These are phyloP conservation scores for Diadema setosum DNA, from an alignment of 35 echinoderm and acorn worm genomes.

Conservation along the genomic window DNA sequence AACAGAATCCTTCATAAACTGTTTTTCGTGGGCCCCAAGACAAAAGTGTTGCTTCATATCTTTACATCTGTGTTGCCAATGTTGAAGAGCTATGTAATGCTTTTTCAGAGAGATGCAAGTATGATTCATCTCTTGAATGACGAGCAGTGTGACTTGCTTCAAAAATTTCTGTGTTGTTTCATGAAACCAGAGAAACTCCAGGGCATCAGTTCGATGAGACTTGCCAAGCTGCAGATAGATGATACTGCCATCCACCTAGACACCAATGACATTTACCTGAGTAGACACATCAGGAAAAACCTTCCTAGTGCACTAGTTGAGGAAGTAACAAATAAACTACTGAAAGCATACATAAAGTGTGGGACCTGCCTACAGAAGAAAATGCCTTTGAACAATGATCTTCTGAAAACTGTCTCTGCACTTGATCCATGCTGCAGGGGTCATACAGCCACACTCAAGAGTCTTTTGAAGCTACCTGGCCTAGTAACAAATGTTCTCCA, in stretches of 20 bases:
- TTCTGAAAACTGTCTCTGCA: no score
- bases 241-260: background rate
- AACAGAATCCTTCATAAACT: slow-evolving; percentile 32
- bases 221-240: slow-evolving; percentile 1
- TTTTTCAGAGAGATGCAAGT: slow-evolving; percentile 31
- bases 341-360: no score
- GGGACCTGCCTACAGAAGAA: no score
- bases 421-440: no score
- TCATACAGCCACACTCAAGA: no score
- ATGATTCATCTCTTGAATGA: slow-evolving; percentile 57
- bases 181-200: slow-evolving; percentile 58
- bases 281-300: no score
- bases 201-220: background rate
- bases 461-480: no score
- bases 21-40: slow-evolving; percentile 13
- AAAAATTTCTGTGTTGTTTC: slow-evolving; percentile 40
- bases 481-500: no score
- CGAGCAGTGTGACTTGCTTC: slow-evolving; percentile 3
- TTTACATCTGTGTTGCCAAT: slow-evolving; percentile 33
- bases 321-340: no score
- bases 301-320: no score
- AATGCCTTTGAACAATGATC: no score
- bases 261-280: no score
- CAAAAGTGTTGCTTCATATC: slow-evolving; percentile 36
- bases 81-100: slow-evolving; percentile 55